Percentiles rank a stretch among this genome's conserved stretches.
Conservation (phyloP, 2,888 invertebrate genomes). For the Xestoiulus laeticollis region DNA sequence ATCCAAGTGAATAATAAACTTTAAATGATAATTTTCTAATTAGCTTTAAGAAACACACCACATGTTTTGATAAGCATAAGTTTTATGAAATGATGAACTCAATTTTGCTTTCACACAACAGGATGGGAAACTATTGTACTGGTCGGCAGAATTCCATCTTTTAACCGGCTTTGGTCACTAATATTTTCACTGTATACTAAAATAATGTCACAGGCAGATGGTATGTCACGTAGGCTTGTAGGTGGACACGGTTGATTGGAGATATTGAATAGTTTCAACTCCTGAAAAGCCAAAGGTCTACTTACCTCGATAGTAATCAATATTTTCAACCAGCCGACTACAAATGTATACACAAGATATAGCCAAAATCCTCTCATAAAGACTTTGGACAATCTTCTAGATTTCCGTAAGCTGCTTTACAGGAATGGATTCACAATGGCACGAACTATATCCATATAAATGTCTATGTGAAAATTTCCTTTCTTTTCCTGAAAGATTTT, state of each 20-base stretch:
- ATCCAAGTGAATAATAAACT: too few species aligned
- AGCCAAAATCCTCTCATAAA: constrained; percentile 36
- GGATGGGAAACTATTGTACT: background rate
- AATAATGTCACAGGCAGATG: background rate
- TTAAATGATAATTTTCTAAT: too few species aligned
- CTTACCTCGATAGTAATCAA: background rate
- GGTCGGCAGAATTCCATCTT: background rate
- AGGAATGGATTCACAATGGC: background rate
- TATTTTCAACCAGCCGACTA: background rate
- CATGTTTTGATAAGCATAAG: too few species aligned
- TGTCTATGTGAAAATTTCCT: constrained; percentile 14
- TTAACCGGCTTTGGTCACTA: too few species aligned
- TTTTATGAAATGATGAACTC: too few species aligned
- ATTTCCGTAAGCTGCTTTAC: constrained; percentile 22
- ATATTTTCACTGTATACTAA: background rate
- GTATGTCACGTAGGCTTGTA: background rate
- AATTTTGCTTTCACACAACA: too few species aligned
- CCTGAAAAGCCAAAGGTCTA: background rate
- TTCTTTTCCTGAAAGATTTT: background rate
- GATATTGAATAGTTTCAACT: constrained; percentile 18
- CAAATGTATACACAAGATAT: constrained; percentile 21
- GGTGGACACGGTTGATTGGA: background rate
- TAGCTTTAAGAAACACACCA: too few species aligned
- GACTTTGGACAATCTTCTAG: constrained; percentile 21
- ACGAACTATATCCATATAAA: constrained; percentile 16